Percentiles rank a stretch among this genome's conserved stretches.
Evolutionary conservation across 2,888 invertebrate genomes (phyloP).

Genomic region (Harmothoe impar): DNA sequence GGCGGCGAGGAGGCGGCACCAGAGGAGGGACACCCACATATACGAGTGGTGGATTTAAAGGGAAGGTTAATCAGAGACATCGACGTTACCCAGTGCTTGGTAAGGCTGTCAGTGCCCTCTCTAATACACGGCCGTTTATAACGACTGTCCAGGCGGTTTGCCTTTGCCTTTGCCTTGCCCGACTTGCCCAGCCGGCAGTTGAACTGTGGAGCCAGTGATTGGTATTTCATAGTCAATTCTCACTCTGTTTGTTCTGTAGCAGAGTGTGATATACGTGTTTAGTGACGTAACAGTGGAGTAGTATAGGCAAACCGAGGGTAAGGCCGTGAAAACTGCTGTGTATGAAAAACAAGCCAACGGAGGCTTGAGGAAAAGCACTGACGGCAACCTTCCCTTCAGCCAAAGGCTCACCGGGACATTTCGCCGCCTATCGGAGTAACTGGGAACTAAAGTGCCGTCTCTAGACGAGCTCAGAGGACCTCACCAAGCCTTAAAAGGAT

Average conservation of each 20-base stretch:
- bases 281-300: neutral
- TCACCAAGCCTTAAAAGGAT: constrained; percentile 41
- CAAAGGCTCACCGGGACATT: neutral
- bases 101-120: neutral
- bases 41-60: neutral
- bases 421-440: constrained; percentile 37
- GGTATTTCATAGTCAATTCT: neutral
- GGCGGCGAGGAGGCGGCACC: too few relatives aligned
- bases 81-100: neutral
- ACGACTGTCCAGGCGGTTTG: constrained; percentile 11
- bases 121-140: constrained; percentile 33
- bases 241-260: neutral
- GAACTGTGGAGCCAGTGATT: neutral
- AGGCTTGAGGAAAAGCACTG: neutral
- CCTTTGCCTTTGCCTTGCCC: neutral
- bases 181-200: neutral
- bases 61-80: neutral
- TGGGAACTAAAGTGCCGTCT: constrained; percentile 32
- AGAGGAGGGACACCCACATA: neutral
- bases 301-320: constrained; percentile 22
- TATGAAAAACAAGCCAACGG: neutral
- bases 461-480: neutral
- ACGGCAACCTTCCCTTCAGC: neutral
- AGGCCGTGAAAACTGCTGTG: constrained; percentile 34
- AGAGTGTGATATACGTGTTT: neutral